Percentiles rank a stretch among this genome's conserved stretches.
phyloP scores from a whole-genome alignment of 2,797 vertebrate genomes.

The Karalla daura region DNA sequence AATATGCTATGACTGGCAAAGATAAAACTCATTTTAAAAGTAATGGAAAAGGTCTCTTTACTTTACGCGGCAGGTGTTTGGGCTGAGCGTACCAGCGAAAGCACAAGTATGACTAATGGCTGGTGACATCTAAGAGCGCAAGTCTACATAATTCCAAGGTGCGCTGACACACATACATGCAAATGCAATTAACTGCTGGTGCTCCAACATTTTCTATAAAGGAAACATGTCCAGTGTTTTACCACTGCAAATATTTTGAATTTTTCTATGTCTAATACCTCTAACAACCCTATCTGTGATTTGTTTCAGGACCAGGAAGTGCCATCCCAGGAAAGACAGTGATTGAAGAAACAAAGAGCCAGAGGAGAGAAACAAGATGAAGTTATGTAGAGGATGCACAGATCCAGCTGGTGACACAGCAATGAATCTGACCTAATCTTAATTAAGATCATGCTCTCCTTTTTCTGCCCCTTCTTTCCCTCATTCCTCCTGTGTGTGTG shows the following conservation, averaged over 20 bases:
- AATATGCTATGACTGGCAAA: conserved; percentile 12
- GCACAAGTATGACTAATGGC: background rate
- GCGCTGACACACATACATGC: too few species aligned
- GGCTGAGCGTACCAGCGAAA: background rate
- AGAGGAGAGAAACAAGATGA: background rate
- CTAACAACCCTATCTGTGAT: too few species aligned
- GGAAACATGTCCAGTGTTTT: too few species aligned
- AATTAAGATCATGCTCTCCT: conserved; percentile 56
- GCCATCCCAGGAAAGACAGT: too few species aligned
- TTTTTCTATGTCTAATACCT: too few species aligned
- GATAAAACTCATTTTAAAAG: conserved; percentile 7
- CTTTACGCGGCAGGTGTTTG: background rate
- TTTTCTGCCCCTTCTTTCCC: background rate
- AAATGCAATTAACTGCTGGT: too few species aligned
- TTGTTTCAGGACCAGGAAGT: too few species aligned
- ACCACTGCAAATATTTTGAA: too few species aligned
- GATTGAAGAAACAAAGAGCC: conserved; percentile 1
- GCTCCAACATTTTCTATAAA: too few species aligned
- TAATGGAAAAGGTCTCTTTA: too few species aligned
- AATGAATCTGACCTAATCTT: conserved; percentile 46
- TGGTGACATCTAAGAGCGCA: too few species aligned
- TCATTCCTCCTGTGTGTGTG: background rate
- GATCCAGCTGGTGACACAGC: conserved; percentile 39
- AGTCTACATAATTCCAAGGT: too few species aligned
- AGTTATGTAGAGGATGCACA: conserved; percentile 16